Evolutionary conservation across 2,113 vertebrate species (phyloP).

Genomic region (Epinephelus moara): DNA sequence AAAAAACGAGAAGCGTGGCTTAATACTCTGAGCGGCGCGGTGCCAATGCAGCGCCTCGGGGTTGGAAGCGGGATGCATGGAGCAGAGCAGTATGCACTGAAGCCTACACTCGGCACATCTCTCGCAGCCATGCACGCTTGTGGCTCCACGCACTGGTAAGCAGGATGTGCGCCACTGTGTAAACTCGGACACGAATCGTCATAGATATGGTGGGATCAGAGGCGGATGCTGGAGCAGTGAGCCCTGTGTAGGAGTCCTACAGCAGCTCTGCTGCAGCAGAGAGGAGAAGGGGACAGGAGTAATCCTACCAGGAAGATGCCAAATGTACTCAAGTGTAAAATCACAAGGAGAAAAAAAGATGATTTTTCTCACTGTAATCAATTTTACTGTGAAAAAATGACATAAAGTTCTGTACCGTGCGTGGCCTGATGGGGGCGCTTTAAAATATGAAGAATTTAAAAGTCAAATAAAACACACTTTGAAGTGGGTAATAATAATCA

Average conservation of each 20-base stretch:
- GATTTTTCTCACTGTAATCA: not conserved
- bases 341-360: not conserved
- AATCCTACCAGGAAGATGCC: not conserved
- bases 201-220: slow-evolving; percentile 62
- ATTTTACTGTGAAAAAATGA: not conserved
- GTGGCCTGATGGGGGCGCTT: slow-evolving; percentile 40
- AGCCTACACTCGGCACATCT: slow-evolving; percentile 39
- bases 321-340: slow-evolving; percentile 3
- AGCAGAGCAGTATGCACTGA: slow-evolving; percentile 50
- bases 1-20: slow-evolving; percentile 50
- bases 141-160: slow-evolving; percentile 67
- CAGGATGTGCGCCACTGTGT: slow-evolving; percentile 61
- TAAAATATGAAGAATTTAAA: not conserved
- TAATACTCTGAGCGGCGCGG: slow-evolving; percentile 36
- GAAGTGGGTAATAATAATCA: not conserved
- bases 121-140: slow-evolving; percentile 42
- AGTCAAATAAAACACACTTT: slow-evolving; percentile 1
- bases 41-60: slow-evolving; percentile 57
- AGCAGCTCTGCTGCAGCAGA: slow-evolving; percentile 10
- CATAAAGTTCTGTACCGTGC: not conserved
- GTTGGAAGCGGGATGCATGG: slow-evolving; percentile 41
- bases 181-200: slow-evolving; percentile 52
- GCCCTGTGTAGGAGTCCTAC: slow-evolving; percentile 26
- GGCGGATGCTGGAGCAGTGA: slow-evolving; percentile 44
- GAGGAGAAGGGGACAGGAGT: not conserved